Conservation (phyloP, 2,888 invertebrate genomes). For the Sphaerophoria rueppellii region DNA sequence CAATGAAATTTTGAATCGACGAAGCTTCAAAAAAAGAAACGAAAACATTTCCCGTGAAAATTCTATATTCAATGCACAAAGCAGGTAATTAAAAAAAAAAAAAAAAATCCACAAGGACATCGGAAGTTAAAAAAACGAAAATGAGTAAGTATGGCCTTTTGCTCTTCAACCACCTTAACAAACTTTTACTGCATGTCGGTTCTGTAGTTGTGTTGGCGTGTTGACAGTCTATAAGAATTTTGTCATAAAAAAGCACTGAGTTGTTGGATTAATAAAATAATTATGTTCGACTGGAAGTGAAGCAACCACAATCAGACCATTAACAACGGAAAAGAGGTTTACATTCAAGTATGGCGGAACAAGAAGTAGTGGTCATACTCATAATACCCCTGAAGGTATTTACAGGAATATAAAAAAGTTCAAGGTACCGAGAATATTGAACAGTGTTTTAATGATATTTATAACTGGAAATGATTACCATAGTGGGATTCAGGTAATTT, state of each 20-base stretch:
- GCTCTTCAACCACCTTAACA: constrained; percentile 2
- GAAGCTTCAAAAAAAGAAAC: constrained; percentile 66
- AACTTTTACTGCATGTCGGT: not conserved
- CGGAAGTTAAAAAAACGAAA: constrained; percentile 28
- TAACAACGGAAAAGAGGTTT: constrained; percentile 41
- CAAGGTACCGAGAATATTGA: too few species aligned
- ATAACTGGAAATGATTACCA: constrained; percentile 61
- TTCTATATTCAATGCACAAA: constrained; percentile 44
- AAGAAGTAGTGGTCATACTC: too few species aligned
- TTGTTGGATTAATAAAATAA: constrained; percentile 16
- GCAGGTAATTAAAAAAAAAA: not conserved
- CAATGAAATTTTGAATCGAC: not conserved
- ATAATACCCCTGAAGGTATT: too few species aligned
- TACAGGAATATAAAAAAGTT: too few species aligned
- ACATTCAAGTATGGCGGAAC: constrained; percentile 18
- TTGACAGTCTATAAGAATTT: constrained; percentile 62
- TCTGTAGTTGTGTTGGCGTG: constrained; percentile 20
- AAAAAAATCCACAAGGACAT: constrained; percentile 26
- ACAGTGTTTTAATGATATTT: too few species aligned
- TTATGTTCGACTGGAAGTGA: constrained; percentile 16
- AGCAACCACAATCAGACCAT: constrained; percentile 8
- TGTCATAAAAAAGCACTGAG: constrained; percentile 21
- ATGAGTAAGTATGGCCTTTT: constrained; percentile 43
- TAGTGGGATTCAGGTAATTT: constrained; percentile 57
- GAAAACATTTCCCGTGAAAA: constrained; percentile 61